A percentile compares a stretch with the other conserved stretches of the same genome.
Conservation (phyloP, 2,113 vertebrate species). For the Suricata suricatta region DNA sequence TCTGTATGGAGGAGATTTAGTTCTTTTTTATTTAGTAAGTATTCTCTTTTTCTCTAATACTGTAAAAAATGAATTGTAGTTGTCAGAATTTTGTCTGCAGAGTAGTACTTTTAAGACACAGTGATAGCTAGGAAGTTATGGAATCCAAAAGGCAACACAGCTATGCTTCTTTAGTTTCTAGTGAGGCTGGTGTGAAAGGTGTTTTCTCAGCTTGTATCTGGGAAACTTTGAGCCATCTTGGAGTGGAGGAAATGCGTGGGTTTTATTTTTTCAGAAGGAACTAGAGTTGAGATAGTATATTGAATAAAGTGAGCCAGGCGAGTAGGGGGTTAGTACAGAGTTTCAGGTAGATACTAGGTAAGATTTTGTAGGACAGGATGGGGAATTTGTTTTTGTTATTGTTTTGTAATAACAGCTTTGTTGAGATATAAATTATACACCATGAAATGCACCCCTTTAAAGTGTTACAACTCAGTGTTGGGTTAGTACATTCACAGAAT, state of each 20-base stretch:
- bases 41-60: background rate
- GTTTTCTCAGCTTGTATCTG: slow-evolving; percentile 2
- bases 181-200: background rate
- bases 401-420: background rate
- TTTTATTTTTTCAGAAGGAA: slow-evolving; percentile 2
- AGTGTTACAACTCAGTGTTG: background rate
- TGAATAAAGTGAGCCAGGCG: background rate
- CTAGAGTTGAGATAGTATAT: background rate
- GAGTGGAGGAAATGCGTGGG: background rate
- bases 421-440: background rate
- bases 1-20: background rate
- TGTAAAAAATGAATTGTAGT: background rate
- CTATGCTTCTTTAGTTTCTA: background rate
- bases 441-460: background rate
- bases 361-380: background rate
- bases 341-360: slow-evolving; percentile 4
- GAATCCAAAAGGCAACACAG: background rate
- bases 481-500: background rate
- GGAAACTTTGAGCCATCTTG: background rate
- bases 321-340: background rate
- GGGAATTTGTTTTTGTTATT: slow-evolving; percentile 4
- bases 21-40: background rate
- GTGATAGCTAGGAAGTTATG: background rate
- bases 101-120: background rate
- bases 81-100: slow-evolving; percentile 1